Evolutionary conservation across 2,888 invertebrate species (phyloP), one percentile per base, ranked within the genome.

Genomic region (Limnephilus lunatus): DNA sequence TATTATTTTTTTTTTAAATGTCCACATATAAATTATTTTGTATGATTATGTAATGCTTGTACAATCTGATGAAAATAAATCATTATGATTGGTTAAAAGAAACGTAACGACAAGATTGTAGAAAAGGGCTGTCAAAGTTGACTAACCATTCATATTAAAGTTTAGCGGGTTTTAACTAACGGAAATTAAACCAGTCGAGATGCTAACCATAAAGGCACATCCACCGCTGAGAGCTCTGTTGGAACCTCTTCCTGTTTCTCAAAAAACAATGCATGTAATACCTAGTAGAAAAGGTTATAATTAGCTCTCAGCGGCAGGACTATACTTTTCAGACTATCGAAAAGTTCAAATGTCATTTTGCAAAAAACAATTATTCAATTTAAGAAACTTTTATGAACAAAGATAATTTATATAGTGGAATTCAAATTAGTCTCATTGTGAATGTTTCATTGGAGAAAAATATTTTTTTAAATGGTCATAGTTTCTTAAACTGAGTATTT

Each of bases 401-500:
- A 85, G n/a, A 30, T 31, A 31, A 85, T 2, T n/a, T n/a, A 25
- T n/a, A 44, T n/a, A 48, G 48, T n/a, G 25, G 31, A 82, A 32
- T 82, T 31, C 31, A 82, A 15, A 32, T 32, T 82, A 31, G 30
- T 82, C 31, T 82, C 68, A 68, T 68, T 68, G 68, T 68, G n/a
- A 68, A 68, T 68, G 68, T 68, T 68, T 68, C 68, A 68, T 68
- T 68, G 68, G 68, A 68, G 53, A 53, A 53, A 15, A 9, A 53
- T 19, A 9, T 68, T 68, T 68, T 19, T 68, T 68, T 68, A 68
- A 9, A n/a, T 25, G n/a, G 68, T 68, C 68, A 68, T 68, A 68
- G 85, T 85, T 85, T 35, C 25, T 82, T 32, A 35, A 85, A 85
- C 4, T 85, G 32, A 85, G 85, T 85, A 85, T 85, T 32, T 85